These are phyloP conservation scores for Ptiloglossa arizonensis DNA, from an alignment of 1,140 invertebrate species.

Conservation along the genomic window DNA sequence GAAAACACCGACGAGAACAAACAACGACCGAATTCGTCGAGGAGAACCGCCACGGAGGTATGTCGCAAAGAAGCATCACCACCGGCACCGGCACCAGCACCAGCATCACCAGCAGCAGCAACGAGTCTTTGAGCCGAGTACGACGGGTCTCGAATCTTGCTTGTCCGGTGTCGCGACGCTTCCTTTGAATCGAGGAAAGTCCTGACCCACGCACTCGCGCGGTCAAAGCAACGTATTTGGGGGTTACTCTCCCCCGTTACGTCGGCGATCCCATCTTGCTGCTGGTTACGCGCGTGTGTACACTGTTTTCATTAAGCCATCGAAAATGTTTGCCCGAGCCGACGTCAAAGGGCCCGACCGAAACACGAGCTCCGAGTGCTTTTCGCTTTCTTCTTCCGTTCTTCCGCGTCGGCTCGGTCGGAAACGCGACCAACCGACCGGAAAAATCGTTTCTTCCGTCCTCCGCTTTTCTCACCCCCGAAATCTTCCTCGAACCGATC, in stretches of 20 bases:
- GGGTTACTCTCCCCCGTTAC: not conserved
- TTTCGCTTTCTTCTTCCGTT: not conserved
- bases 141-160: too few species aligned
- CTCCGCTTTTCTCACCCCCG: slow-evolving; percentile 1
- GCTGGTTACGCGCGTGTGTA: slow-evolving; percentile 40
- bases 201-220: not conserved
- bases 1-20: too few species aligned
- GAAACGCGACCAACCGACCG: not conserved
- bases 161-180: slow-evolving; percentile 53
- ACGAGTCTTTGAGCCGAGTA: too few species aligned
- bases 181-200: not conserved
- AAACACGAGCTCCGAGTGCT: slow-evolving; percentile 22
- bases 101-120: too few species aligned
- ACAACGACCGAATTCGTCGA: too few species aligned
- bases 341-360: slow-evolving; percentile 45
- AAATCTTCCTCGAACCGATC: too few species aligned
- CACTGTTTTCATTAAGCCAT: slow-evolving; percentile 63
- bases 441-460: too few species aligned
- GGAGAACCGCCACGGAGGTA: too few species aligned
- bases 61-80: too few species aligned
- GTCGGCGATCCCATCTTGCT: not conserved
- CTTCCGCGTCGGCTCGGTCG: not conserved
- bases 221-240: slow-evolving; percentile 1
- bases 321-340: slow-evolving; percentile 55
- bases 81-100: too few species aligned